Conservation (phyloP, 2,888 invertebrate species). For the Nephrotoma flavescens region DNA sequence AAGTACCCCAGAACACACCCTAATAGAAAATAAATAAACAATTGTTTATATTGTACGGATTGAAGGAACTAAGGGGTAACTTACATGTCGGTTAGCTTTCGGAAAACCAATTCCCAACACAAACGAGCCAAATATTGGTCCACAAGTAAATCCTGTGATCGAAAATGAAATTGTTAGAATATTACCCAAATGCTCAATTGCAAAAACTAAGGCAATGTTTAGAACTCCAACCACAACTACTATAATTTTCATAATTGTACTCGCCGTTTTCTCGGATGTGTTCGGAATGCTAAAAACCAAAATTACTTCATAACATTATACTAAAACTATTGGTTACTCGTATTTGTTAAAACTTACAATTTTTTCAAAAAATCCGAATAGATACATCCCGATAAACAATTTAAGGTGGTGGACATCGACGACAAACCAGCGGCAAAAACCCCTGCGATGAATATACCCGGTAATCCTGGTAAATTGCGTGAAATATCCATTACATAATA, state of each 20-base stretch:
- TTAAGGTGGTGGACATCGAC: constrained; percentile 45
- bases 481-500: constrained; percentile 59
- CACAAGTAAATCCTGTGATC: constrained; percentile 46
- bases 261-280: constrained; percentile 20
- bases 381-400: constrained; percentile 45
- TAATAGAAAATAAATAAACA: not conserved
- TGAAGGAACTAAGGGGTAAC: constrained; percentile 25
- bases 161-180: constrained; percentile 49
- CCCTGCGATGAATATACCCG: constrained; percentile 61
- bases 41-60: not conserved
- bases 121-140: constrained; percentile 52
- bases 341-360: not conserved
- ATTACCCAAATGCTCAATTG: constrained; percentile 47
- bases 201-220: constrained; percentile 33
- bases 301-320: not conserved
- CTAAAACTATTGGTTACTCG: not conserved
- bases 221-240: not conserved
- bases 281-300: constrained; percentile 19
- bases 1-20: constrained; percentile 39
- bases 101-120: constrained; percentile 52
- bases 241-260: constrained; percentile 20
- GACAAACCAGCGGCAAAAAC: constrained; percentile 59
- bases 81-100: constrained; percentile 43
- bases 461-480: constrained; percentile 49
- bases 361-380: constrained; percentile 46